A percentile compares a stretch with the other conserved stretches of the same genome.
These are phyloP conservation scores for Glossophaga mutica DNA, from an alignment of 2,797 vertebrate species.

Conservation along the genomic window DNA sequence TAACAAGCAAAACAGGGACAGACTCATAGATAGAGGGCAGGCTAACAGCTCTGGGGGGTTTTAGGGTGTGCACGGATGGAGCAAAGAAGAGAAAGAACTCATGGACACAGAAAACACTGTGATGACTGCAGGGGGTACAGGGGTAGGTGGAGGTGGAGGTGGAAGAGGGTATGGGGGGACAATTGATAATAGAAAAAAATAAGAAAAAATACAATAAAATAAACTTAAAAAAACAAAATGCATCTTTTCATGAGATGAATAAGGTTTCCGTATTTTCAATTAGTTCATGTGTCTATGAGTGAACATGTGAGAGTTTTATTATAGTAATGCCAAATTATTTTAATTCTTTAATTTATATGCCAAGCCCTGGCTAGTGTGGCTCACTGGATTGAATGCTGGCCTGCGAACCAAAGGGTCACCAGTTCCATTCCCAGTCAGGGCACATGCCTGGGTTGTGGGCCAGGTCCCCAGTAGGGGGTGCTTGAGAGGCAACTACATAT, in stretches of 20 bases:
- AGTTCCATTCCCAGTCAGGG: too few species aligned
- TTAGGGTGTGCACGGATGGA: too few species aligned
- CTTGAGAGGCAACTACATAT: too few species aligned
- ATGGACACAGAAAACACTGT: neutral
- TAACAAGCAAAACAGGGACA: neutral
- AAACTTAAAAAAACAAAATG: neutral
- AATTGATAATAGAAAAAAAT: neutral
- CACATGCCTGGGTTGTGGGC: too few species aligned
- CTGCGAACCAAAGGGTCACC: too few species aligned
- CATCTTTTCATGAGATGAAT: neutral
- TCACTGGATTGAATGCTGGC: too few species aligned
- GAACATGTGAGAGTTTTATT: neutral
- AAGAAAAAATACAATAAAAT: neutral
- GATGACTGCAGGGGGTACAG: neutral
- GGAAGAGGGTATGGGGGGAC: neutral
- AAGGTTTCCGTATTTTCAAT: conserved; percentile 1
- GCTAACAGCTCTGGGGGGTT: too few species aligned
- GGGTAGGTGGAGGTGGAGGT: neutral
- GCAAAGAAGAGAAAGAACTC: too few species aligned
- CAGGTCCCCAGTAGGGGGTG: too few species aligned
- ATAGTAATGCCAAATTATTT: neutral
- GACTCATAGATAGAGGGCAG: too few species aligned
- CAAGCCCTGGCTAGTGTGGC: too few species aligned
- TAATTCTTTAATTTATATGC: neutral
- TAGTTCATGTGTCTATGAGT: neutral